Evolutionary conservation across 2,888 invertebrate genomes (phyloP), one percentile per base, ranked within the genome.

Genomic region (Tetropium fuscum): DNA sequence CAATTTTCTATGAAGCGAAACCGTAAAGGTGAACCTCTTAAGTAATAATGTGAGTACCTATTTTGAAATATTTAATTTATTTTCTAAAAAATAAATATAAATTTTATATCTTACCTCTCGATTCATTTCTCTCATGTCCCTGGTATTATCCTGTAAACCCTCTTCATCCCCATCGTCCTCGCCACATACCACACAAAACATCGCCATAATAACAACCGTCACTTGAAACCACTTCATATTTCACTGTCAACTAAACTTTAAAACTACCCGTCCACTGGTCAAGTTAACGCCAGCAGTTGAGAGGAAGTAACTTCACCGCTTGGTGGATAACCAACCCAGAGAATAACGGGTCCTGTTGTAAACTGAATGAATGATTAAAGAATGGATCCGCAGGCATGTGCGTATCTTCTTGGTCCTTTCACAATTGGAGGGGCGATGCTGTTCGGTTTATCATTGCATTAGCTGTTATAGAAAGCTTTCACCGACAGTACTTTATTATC

Each of bases 351-450:
- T 44, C 16, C 18, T 25, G 48, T 62, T 53, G 44, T 58, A 55
- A 53, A 51, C 56, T 51, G 47, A 56, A 64, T 68, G 62, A 54
- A 53, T 60, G 62, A 62, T 61, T 58, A 45, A 27, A 58, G 58
- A 58, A 58, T 51, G 41, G 43, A 57, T 51, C 56, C 22, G 27
- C 41, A 32, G 18, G 47, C 61, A 66, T 68, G 65, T 48, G 58
- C 62, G 60, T 57, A 38, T 51, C 49, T 41, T 56, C 56, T 41
- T 51, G 20, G 49, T 49, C 70, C 70, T 73, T 73, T 73, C 73
- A 71, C 70, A 63, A 53, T 59, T 60, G 57, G 67, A 63, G 66
- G 68, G 68, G 63, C 8, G 34, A 55, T 22, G 18, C 38, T 27
- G 20, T 15, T 25, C 16, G 22, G 22, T n/a, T 44, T 13, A 22